Base-by-base conservation (phyloP, 2,888 invertebrate species). In the Dione vanillae region DNA sequence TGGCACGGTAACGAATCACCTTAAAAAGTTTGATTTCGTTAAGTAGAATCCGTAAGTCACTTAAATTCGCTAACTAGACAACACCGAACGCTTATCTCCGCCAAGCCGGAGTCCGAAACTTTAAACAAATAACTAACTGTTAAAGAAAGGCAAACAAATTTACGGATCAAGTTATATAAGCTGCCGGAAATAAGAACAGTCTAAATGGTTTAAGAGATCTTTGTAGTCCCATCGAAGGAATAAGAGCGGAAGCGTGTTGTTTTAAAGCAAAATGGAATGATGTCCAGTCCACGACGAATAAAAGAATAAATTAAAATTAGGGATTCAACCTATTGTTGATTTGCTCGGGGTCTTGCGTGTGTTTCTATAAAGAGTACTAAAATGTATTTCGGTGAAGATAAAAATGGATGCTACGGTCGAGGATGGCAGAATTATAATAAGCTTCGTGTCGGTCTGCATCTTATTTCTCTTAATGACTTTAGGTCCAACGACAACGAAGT, bases 241-340 rank as follows among this genome's bases (percentile, higher is more conserved):
- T 90, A 88, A 91, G 87, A 89, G 85, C 86, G 86, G 86, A 87
- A 86, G 83, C 86, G 83, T 88, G 87, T 89, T 86, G 82, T 83
- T 84, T 86, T 81, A 85, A 83, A 82, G 79, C 81, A 82, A 84
- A 87, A 88, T 84, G 80, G 86, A 88, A 87, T 88, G 87, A 87
- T 85, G 85, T 85, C 85, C 84, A 85, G 82, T 82, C 78, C 79
- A 80, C 80, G 72, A 82, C 83, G 82, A 81, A 87, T 85, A 27
- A 84, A 79, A 78, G 87, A 89, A 90, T 88, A 88, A 87, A 90
- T 90, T 90, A 89, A 87, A 87, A 85, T 80, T 83, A 85, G 86
- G 83, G 85, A 86, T 85, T 86, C 80, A 76, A 82, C 81, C 81
- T 81, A 84, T 87, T 87, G 85, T 88, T 84, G 81, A 84, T 85